A percentile compares a stretch with the other conserved stretches of the same genome.
phyloP scores from a whole-genome alignment of 2,797 vertebrate genomes.

The Bradypus variegatus region DNA sequence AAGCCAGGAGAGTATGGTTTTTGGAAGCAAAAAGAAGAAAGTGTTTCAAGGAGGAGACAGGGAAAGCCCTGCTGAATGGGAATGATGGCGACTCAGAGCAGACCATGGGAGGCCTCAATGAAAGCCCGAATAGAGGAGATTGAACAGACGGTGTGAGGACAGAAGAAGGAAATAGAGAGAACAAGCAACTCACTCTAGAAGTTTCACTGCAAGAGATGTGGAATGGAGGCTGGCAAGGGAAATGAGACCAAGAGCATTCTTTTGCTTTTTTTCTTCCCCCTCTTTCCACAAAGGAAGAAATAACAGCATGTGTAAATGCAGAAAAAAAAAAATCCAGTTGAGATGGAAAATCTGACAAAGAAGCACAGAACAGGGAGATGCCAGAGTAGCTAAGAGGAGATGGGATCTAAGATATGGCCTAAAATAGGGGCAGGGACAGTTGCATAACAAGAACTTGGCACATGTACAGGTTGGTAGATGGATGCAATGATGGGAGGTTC shows the following conservation, averaged over 20 bases:
- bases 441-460: not conserved
- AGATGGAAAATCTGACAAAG: not conserved
- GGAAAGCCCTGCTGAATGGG: not conserved
- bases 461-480: fast-evolving
- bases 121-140: too few species aligned
- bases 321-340: not conserved
- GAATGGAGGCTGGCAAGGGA: not conserved
- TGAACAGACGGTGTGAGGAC: not conserved
- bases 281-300: not conserved
- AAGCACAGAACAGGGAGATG: not conserved
- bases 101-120: not conserved
- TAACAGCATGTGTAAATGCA: not conserved
- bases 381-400: not conserved
- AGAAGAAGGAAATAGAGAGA: not conserved
- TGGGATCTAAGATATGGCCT: not conserved
- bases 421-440: too few species aligned
- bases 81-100: not conserved
- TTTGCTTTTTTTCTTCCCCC: too few species aligned
- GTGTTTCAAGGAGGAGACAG: not conserved
- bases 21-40: not conserved
- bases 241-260: not conserved
- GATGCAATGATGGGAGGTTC: fast-evolving
- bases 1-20: not conserved
- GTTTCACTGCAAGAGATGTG: not conserved
- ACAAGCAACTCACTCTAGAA: not conserved